Conservation (phyloP, 1,140 invertebrate species). For the Drosophila gunungcola region DNA sequence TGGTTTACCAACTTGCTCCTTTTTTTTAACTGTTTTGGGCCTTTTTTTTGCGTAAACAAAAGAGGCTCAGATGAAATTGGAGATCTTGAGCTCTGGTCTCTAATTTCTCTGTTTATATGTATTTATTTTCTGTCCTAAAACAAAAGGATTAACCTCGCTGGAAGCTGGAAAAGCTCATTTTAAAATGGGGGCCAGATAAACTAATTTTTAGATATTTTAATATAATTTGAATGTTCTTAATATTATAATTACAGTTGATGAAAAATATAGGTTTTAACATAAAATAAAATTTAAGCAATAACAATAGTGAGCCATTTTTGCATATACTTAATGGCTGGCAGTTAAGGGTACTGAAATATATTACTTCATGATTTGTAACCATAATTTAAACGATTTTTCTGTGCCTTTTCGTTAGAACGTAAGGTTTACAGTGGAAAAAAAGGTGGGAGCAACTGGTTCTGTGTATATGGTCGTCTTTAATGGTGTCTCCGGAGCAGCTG, state of each 20-base stretch:
- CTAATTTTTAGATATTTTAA: too few relatives aligned
- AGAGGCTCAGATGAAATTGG: constrained; percentile 19
- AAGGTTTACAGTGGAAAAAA: constrained; percentile 3
- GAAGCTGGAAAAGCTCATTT: not conserved
- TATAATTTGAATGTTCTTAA: too few relatives aligned
- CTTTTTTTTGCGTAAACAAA: constrained; percentile 14
- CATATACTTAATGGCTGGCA: not conserved
- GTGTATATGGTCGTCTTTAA: constrained; percentile 23
- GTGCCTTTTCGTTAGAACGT: constrained; percentile 5
- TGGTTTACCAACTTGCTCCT: constrained; percentile 55
- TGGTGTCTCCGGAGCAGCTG: constrained; percentile 20
- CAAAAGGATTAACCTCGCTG: not conserved
- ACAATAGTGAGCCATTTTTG: not conserved
- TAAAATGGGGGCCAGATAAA: too few relatives aligned
- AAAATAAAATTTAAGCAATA: not conserved
- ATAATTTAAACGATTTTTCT: constrained; percentile 2
- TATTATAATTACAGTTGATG: too few relatives aligned
- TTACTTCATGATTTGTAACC: constrained; percentile 15
- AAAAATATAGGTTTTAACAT: too few relatives aligned
- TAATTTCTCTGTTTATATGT: not conserved
- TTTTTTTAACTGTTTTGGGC: constrained; percentile 21
- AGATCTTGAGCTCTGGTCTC: constrained; percentile 15
- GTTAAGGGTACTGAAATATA: not conserved
- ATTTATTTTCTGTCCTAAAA: not conserved
- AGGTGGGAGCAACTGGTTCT: constrained; percentile 15